Conservation (phyloP, 2,888 invertebrate genomes). For the Meta bourneti region DNA sequence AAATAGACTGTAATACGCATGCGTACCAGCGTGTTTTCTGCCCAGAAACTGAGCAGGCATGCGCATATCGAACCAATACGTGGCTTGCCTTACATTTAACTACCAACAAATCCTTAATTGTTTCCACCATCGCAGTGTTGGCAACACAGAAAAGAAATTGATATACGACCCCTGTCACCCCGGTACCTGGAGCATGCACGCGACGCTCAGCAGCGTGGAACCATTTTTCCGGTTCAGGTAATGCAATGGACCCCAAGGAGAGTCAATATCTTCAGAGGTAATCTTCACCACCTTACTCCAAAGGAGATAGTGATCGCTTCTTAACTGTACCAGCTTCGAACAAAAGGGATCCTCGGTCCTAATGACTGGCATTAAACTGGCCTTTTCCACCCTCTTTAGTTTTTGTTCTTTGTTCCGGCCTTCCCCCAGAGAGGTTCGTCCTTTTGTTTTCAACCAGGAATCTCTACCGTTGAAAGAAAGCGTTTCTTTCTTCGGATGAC, state of each 20-base stretch:
- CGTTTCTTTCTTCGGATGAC: conserved; percentile 52
- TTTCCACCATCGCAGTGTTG: no score
- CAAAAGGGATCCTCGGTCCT: conserved; percentile 57
- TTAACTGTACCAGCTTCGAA: conserved; percentile 51
- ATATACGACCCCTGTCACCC: conserved; percentile 24
- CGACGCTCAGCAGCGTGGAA: conserved; percentile 75
- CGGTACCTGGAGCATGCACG: conserved; percentile 39
- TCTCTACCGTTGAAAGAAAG: conserved; percentile 25
- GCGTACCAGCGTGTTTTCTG: no score
- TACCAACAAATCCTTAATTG: no score
- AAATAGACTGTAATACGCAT: no score
- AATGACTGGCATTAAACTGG: conserved; percentile 70
- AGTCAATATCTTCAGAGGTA: conserved; percentile 60
- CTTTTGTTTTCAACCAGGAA: conserved; percentile 27
- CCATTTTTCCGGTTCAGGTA: conserved; percentile 74
- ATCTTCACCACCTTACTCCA: conserved; percentile 68
- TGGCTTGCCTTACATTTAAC: no score
- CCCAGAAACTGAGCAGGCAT: no score
- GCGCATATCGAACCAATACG: no score
- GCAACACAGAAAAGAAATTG: not conserved
- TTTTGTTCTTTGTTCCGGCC: conserved; percentile 23
- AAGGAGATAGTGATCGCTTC: conserved; percentile 62
- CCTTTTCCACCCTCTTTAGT: conserved; percentile 54
- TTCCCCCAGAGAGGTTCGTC: not conserved
- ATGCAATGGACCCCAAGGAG: conserved; percentile 44